These are phyloP conservation scores for Bubo blakistoni DNA, from an alignment of 2,113 vertebrate genomes.

Conservation along the genomic window DNA sequence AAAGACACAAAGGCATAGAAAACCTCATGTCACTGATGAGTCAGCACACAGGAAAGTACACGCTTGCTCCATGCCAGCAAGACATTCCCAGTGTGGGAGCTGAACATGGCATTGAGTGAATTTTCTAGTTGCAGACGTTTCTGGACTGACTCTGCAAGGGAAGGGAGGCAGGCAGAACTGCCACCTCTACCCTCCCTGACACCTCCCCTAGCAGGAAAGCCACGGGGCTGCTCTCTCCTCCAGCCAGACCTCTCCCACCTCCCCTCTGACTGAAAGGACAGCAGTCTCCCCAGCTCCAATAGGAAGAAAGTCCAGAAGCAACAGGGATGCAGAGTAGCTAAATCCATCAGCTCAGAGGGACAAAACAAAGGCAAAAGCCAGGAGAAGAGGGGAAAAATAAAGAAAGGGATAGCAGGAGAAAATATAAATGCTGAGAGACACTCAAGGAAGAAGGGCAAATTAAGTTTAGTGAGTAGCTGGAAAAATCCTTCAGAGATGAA, in stretches of 20 bases:
- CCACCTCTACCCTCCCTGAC: neutral
- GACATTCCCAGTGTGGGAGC: neutral
- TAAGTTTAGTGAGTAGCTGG: neutral
- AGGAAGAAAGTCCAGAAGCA: neutral
- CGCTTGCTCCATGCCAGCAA: neutral
- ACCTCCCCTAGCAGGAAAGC: neutral
- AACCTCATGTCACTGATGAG: neutral
- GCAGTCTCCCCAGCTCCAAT: neutral
- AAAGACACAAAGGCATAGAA: neutral
- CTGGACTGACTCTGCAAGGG: neutral
- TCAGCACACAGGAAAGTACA: neutral
- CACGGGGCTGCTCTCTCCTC: neutral
- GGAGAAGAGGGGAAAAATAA: neutral
- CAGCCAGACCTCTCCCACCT: neutral
- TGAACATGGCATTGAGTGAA: neutral
- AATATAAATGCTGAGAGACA: neutral
- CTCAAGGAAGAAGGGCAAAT: neutral
- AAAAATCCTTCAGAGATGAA: neutral
- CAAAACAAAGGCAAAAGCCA: neutral
- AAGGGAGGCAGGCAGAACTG: neutral
- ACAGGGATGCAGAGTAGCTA: neutral
- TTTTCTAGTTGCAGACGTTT: neutral
- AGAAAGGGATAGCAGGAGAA: neutral
- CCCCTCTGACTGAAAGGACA: accelerated
- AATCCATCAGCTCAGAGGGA: neutral